Evolutionary conservation across 1,140 invertebrate genomes (phyloP), one percentile per base, ranked within the genome.

Genomic region (Trichomalopsis sarcophagae): DNA sequence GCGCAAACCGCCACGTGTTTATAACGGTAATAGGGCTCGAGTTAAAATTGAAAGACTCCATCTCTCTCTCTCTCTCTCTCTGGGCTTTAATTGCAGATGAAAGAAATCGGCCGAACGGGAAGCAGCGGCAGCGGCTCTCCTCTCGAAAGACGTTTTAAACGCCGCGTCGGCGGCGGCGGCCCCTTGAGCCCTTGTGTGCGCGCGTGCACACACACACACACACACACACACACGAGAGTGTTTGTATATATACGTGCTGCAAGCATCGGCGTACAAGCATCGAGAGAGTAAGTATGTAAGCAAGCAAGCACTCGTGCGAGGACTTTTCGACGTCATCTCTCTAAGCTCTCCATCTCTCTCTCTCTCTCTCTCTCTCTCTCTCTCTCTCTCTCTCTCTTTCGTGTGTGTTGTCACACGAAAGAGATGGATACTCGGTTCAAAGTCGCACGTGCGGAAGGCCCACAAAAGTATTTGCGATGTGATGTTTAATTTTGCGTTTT

Each of bases 21-120:
- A 23, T 86, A 86, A 86, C 81, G 81, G 85, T 86, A 74, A 78
- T 82, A 83, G 81, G 75, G 30, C 68, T 80, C 27, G 79, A 66
- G 68, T 77, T 71, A 10, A 73, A 73, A 80, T 82, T 71, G 75
- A 86, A 82, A 82, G 75, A 74, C 33, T 47, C 21, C 44, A 77
- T 66, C 40, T 36, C 40, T 84, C 81, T 14, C 62, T 40, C 14
- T 50, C 33, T 50, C 23, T 36, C 30, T 33, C 13, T 62, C 0
- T 11, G 21, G 13, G 5, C 74, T 86, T 83, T 86, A 86, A 86
- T 86, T 82, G 69, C 76, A 83, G 66, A 82, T 86, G 81, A 86
- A 86, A 86, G 85, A 86, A 86, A 82, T 82, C 81, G 66, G 55
- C 80, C 84, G 78, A 84, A 84, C 68, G 76, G 76, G 71, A 84